Conservation (phyloP, 2,888 invertebrate genomes). For the Agrotis clavis region DNA sequence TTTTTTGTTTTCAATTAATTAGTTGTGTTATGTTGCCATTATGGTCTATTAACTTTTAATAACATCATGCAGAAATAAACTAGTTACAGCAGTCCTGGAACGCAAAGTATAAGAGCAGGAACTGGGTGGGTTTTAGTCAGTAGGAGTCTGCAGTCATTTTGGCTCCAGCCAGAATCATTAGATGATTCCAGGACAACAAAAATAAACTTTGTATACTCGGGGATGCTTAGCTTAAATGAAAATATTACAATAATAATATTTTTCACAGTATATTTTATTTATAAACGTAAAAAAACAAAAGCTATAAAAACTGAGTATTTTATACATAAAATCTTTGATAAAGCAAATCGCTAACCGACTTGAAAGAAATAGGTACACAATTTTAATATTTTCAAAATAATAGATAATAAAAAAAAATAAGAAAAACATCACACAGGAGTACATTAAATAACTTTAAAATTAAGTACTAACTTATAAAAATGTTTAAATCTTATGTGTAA, state of each 20-base stretch:
- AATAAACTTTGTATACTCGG: too few species aligned
- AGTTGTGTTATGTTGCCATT: too few species aligned
- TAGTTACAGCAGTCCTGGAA: too few species aligned
- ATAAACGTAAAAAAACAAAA: constrained; percentile 49
- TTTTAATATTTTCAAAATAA: constrained; percentile 5
- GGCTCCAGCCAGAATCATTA: too few species aligned
- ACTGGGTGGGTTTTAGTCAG: too few species aligned
- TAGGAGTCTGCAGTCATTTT: too few species aligned
- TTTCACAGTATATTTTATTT: constrained; percentile 41
- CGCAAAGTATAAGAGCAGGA: too few species aligned
- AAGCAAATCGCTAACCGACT: constrained; percentile 31
- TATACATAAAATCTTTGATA: constrained; percentile 54
- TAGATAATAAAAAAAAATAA: too few species aligned
- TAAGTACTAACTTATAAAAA: constrained; percentile 27
- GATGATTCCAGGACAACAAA: too few species aligned
- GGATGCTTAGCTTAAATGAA: neutral
- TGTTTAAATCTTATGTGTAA: constrained; percentile 3
- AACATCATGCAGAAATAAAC: too few species aligned
- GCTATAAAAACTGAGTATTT: constrained; percentile 41
- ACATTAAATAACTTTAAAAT: constrained; percentile 17
- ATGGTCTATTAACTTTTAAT: too few species aligned
- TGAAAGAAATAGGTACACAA: constrained; percentile 4
- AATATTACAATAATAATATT: neutral
- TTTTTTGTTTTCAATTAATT: too few species aligned
- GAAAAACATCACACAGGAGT: constrained; percentile 32